Conservation (phyloP, 2,888 invertebrate genomes). For the Mimachlamys varia region DNA sequence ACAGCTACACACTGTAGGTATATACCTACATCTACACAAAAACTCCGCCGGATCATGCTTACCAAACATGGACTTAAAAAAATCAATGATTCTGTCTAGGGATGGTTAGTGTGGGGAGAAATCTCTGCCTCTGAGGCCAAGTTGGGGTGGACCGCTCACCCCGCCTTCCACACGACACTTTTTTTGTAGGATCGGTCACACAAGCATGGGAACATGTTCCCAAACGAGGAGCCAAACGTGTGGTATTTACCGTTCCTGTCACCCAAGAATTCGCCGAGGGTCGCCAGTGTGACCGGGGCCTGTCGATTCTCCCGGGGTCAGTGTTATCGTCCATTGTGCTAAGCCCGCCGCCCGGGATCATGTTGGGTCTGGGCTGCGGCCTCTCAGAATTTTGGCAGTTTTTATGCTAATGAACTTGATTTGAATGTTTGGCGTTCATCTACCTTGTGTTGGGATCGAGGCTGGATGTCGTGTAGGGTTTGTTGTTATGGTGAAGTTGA, state of each 20-base stretch:
- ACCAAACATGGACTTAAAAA: slow-evolving; percentile 32
- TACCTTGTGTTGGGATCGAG: slow-evolving; percentile 25
- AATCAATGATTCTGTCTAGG: slow-evolving; percentile 20
- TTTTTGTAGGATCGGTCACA: slow-evolving; percentile 43
- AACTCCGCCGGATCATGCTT: slow-evolving; percentile 21
- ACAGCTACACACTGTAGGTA: background rate
- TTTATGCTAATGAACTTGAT: slow-evolving; percentile 31
- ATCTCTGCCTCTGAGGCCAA: slow-evolving; percentile 44
- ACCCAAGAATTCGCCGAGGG: slow-evolving; percentile 31
- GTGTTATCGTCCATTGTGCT: background rate
- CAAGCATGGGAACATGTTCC: slow-evolving; percentile 22
- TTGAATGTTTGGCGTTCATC: background rate
- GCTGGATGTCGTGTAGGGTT: background rate
- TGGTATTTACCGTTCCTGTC: slow-evolving; percentile 7
- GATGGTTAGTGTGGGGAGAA: slow-evolving; percentile 32
- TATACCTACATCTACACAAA: slow-evolving; percentile 32
- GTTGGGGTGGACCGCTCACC: slow-evolving; percentile 45
- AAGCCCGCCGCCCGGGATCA: background rate
- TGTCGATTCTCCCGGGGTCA: slow-evolving; percentile 31
- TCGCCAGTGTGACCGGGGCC: background rate
- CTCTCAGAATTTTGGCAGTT: slow-evolving; percentile 34
- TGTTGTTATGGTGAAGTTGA: background rate
- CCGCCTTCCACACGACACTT: slow-evolving; percentile 52
- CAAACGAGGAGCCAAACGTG: slow-evolving; percentile 8
- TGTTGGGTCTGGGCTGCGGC: background rate